Evolutionary conservation across 2,113 vertebrate species (phyloP).

Genomic region (Plecotus auritus): DNA sequence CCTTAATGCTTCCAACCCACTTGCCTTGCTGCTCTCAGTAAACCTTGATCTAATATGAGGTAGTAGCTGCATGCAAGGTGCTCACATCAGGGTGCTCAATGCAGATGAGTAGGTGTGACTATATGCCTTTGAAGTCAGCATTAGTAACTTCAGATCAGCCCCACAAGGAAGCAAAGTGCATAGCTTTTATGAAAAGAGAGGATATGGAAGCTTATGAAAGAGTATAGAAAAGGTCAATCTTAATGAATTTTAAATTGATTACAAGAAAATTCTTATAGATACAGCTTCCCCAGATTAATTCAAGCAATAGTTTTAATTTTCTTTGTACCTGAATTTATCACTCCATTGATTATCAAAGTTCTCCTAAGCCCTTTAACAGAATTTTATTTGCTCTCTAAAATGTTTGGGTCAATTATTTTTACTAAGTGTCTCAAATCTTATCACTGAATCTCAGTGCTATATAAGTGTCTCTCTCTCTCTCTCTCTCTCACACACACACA

Average conservation of each 20-base stretch:
- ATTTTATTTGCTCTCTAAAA: conserved; percentile 13
- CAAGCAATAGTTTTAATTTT: neutral
- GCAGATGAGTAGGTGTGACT: neutral
- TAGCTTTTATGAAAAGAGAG: neutral
- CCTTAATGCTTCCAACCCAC: neutral
- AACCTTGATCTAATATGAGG: neutral
- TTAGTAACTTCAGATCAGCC: neutral
- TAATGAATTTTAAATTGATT: neutral
- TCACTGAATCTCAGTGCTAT: neutral
- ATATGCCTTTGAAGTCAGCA: neutral
- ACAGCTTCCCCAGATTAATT: neutral
- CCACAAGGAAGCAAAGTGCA: neutral
- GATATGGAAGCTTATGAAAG: neutral
- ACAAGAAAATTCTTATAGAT: neutral
- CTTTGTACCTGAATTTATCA: neutral
- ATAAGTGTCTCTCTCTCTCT: neutral
- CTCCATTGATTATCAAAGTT: neutral
- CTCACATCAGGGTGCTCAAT: neutral
- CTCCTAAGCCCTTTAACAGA: neutral
- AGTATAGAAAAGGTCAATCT: neutral
- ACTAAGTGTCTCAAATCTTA: neutral
- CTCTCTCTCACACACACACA: neutral
- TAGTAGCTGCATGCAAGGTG: neutral
- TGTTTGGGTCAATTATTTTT: neutral
- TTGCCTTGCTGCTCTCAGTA: neutral